Base-by-base conservation (phyloP, 2,888 invertebrate species). In the Apodemia duryi region DNA sequence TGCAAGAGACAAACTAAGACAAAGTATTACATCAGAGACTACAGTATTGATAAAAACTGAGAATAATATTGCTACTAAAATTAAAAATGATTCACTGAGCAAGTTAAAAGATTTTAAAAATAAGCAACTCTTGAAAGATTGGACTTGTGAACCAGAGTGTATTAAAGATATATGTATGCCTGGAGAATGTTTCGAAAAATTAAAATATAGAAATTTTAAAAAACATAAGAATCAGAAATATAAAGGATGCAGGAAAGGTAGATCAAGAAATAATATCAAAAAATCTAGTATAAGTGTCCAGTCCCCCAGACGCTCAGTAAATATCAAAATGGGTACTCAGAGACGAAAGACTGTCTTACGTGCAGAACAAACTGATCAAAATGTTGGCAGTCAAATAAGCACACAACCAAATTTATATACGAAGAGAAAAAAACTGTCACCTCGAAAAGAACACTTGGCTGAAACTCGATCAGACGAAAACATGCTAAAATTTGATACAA, bases 31-130 rank as follows among this genome's bases (percentile, higher is more conserved):
- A 54, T 32, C 54, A 9, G 32, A 54, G 3, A 10, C 54, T 11
- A 29, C 11, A 9, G 28, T 13, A 28, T 9, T 32, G 6, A 28
- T 54, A 54, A 6, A 11, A 6, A 32, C 32, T 13, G 32, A n/a
- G 6, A 57, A 62, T 46, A 41, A 41, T 46, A 46, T 62, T 29
- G 62, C 29, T 29, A 46, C 62, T 10, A 62, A 65, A 63, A 72
- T 78, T 43, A 77, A 68, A 72, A 83, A 80, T 69, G 83, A 85
- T 75, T 83, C 82, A 7, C 63, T 82, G 46, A 67, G 65, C 46
- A 69, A 81, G 61, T 78, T 67, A 75, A 72, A 81, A 63, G 71
- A 78, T 43, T 66, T 77, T n/a, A 74, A 66, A 62, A 71, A 61
- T 67, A 78, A 78, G 67, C 70, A 72, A 52, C 46, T 67, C 3